Evolutionary conservation across 2,113 vertebrate species (phyloP).

Genomic region (Mustelus asterias): DNA sequence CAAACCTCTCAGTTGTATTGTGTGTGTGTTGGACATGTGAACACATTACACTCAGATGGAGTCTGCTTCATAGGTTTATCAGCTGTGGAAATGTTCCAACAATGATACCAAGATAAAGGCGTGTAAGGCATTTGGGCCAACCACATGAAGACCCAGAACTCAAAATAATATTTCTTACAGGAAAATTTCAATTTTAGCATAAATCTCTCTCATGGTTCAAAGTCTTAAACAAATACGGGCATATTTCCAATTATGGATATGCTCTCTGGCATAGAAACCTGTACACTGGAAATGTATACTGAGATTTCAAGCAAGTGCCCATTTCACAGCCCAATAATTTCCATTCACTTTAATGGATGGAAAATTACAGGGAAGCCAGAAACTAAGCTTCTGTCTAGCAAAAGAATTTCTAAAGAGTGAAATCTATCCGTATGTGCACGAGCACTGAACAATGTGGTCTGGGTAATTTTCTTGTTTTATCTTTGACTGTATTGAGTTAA

Average conservation of each 20-base stretch:
- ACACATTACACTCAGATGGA: neutral
- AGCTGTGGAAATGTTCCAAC: neutral
- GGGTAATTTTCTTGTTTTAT: neutral
- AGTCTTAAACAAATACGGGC: neutral
- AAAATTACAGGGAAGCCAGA: neutral
- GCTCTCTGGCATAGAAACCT: neutral
- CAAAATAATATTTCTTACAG: neutral
- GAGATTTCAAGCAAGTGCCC: neutral
- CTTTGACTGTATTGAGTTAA: neutral
- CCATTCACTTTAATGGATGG: neutral
- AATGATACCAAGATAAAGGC: neutral
- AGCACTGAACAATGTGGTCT: neutral
- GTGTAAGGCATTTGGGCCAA: neutral
- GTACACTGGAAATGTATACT: neutral
- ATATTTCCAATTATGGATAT: neutral
- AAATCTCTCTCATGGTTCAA: neutral
- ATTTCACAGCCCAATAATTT: neutral
- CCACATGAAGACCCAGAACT: neutral
- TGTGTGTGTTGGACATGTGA: neutral
- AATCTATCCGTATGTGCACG: neutral
- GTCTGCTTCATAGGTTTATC: neutral
- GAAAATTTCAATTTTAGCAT: neutral
- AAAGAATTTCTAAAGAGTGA: neutral
- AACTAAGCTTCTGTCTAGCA: neutral
- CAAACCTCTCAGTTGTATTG: neutral